Conservation (phyloP, 2,113 vertebrate species). For the Lynx canadensis region DNA sequence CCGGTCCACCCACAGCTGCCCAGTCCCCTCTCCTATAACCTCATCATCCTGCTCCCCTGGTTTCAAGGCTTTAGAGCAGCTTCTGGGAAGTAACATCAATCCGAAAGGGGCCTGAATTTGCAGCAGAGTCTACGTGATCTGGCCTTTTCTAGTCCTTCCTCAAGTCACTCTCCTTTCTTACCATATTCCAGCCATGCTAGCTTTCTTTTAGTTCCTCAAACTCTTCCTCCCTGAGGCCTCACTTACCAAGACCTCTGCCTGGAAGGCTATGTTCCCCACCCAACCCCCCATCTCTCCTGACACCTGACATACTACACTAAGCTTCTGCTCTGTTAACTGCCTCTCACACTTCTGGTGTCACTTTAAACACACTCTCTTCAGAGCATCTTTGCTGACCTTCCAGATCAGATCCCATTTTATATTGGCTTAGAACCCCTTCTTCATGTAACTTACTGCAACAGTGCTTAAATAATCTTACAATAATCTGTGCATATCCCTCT, state of each 20-base stretch:
- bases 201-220: neutral
- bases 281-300: neutral
- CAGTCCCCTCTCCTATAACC: neutral
- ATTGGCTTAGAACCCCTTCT: neutral
- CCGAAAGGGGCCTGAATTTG: neutral
- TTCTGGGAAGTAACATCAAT: neutral
- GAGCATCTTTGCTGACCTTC: neutral
- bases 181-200: neutral
- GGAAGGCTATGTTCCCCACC: neutral
- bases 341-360: neutral
- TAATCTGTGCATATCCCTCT: neutral
- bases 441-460: neutral
- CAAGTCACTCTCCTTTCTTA: neutral
- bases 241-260: neutral
- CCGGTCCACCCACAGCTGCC: too few species aligned
- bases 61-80: neutral
- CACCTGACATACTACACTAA: neutral
- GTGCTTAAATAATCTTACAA: neutral
- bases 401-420: neutral
- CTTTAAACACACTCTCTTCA: neutral
- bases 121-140: neutral
- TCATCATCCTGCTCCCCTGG: neutral
- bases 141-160: neutral
- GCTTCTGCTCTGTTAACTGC: neutral
- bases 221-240: neutral